Evolutionary conservation across 2,113 vertebrate genomes (phyloP).

Genomic region (Glaucidium brasilianum): DNA sequence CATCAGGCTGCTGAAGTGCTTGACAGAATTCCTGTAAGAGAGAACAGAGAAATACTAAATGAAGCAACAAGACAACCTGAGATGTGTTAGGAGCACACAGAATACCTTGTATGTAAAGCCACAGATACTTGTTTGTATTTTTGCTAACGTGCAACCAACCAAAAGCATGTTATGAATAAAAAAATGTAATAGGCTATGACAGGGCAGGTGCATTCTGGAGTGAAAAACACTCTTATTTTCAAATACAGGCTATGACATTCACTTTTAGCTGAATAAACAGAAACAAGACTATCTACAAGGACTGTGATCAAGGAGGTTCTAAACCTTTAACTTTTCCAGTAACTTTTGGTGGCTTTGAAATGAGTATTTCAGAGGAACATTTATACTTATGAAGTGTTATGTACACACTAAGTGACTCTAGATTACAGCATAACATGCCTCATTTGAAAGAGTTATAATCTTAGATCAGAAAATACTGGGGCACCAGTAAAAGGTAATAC

Average conservation of each 20-base stretch:
- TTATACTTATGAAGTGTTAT: not conserved
- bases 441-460: not conserved
- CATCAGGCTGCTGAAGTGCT: conserved; percentile 93
- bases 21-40: conserved; percentile 88
- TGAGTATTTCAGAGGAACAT: not conserved
- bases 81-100: not conserved
- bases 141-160: not conserved
- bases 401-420: not conserved
- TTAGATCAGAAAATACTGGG: not conserved
- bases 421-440: not conserved
- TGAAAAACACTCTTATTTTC: not conserved
- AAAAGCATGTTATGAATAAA: not conserved
- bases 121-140: not conserved
- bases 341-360: not conserved
- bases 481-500: not conserved
- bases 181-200: not conserved
- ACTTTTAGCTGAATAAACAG: not conserved
- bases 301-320: not conserved
- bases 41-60: not conserved
- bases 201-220: not conserved
- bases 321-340: not conserved
- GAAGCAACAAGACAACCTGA: not conserved
- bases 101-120: not conserved
- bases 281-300: not conserved
- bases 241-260: not conserved